Evolutionary conservation across 2,888 invertebrate species (phyloP).

Genomic region (Augiades crinisus): DNA sequence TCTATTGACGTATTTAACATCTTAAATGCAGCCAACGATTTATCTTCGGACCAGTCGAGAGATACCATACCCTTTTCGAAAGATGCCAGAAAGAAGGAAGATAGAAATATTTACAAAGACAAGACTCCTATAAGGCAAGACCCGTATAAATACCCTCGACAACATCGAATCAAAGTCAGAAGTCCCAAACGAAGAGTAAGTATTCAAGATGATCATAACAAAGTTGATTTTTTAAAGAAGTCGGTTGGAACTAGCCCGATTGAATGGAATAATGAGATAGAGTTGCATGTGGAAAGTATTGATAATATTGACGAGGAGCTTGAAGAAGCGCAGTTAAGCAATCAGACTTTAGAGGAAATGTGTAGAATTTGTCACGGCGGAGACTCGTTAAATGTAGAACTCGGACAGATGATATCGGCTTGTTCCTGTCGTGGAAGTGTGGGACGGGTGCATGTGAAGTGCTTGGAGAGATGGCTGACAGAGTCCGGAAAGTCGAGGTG

Average conservation of each 20-base stretch:
- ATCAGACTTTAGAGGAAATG: slow-evolving; percentile 63
- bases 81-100: slow-evolving; percentile 30
- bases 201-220: slow-evolving; percentile 37
- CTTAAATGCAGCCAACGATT: slow-evolving; percentile 15
- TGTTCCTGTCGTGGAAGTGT: slow-evolving; percentile 84
- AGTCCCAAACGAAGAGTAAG: slow-evolving; percentile 55
- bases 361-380: slow-evolving; percentile 75
- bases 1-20: slow-evolving; percentile 48
- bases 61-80: slow-evolving; percentile 13
- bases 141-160: slow-evolving; percentile 47
- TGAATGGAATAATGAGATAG: slow-evolving; percentile 47
- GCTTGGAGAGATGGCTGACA: slow-evolving; percentile 88
- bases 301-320: slow-evolving; percentile 35
- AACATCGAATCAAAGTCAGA: slow-evolving; percentile 63
- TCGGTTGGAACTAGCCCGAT: slow-evolving; percentile 38
- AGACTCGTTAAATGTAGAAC: slow-evolving; percentile 50
- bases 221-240: slow-evolving; percentile 35
- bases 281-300: slow-evolving; percentile 33
- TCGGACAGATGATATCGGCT: slow-evolving; percentile 64
- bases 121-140: slow-evolving; percentile 43
- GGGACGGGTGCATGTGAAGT: slow-evolving; percentile 86
- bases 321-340: slow-evolving; percentile 46
- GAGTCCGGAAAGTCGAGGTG: slow-evolving; percentile 86
- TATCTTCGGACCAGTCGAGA: slow-evolving; percentile 8
- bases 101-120: slow-evolving; percentile 36